Conservation (phyloP, 2,797 vertebrate species). For the Sardinella longiceps region DNA sequence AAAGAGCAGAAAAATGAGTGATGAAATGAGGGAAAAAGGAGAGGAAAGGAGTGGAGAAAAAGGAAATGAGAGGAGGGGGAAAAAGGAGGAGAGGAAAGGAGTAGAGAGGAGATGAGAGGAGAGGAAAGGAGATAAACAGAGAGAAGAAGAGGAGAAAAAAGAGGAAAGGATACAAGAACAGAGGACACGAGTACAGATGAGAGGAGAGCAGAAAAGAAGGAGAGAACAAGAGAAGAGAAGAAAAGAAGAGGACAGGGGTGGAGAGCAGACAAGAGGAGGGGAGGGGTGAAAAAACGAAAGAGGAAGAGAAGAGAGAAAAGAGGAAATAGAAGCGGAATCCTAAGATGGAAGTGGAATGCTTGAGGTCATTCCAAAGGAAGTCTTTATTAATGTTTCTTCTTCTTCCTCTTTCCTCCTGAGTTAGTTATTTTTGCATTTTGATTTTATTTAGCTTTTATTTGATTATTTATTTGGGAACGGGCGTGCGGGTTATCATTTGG, state of each 20-base stretch:
- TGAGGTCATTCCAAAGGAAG: background rate
- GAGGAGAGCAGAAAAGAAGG: too few species aligned
- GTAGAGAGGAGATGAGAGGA: too few species aligned
- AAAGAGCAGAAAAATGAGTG: conserved; percentile 22
- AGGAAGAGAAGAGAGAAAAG: background rate
- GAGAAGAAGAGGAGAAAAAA: conserved; percentile 23
- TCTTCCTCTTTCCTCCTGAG: background rate
- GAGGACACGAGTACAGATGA: too few species aligned
- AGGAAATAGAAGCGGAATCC: background rate
- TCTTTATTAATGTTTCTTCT: background rate
- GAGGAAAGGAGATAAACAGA: too few species aligned
- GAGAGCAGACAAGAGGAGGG: too few species aligned
- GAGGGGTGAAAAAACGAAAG: conserved; percentile 37
- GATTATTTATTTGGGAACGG: background rate
- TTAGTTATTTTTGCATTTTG: background rate
- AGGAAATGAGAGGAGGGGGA: background rate
- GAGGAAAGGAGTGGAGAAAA: conserved; percentile 27
- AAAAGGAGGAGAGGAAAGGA: conserved; percentile 33
- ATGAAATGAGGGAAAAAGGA: too few species aligned
- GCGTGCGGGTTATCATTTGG: background rate
- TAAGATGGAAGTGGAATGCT: background rate
- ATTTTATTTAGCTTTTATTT: background rate
- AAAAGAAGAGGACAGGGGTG: too few species aligned
- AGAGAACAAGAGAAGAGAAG: too few species aligned
- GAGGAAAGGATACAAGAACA: too few species aligned